Base-by-base conservation (phyloP, 1,140 invertebrate species). In the Zaprionus ghesquierei region DNA sequence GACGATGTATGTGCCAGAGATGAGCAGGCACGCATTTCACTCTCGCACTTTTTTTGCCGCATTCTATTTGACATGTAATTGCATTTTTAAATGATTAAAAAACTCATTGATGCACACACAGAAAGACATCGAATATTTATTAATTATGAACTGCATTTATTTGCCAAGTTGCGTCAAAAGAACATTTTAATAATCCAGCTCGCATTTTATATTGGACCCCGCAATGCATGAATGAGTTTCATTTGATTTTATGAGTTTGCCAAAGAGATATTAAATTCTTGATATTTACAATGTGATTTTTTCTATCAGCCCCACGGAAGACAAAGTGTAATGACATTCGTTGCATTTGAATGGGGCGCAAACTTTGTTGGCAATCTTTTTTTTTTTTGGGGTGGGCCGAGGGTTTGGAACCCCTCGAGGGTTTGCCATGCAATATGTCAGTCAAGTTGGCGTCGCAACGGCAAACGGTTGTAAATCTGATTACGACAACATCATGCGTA, bases 401-500 rank as follows among this genome's bases (percentile, higher is more conserved):
- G 27, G 5, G 9, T 5, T 9, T 29, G 23, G 2, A 51, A 5
- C 49, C n/a, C 41, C 15, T 10, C 49, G 12, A 1, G 12, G 12
- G 23, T 22, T 3, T 41, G 5, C 10, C 13, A n/a, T n/a, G n/a
- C 44, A 68, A 22, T 56, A 38, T 65, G 44, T 58, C 55, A 44
- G 63, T 33, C 22, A 58, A 65, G 10, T 33, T 35, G n/a, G n/a
- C n/a, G n/a, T n/a, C n/a, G n/a, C n/a, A 44, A 10, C 33, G 25
- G 23, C 41, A 58, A 65, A 38, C 44, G 18, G 55, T 44, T 23
- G 12, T 35, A 66, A 72, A 72, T 59, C 10, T 46, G 55, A 66
- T 72, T 72, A 54, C 33, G 55, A 59, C 31, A 20, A 44, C 53
- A 46, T 72, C 33, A 59, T 59, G 46, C 54, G 46, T 59, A 22